These are phyloP conservation scores for Toxonevra muliebris DNA, from an alignment of 2,888 invertebrate species.

Conservation along the genomic window DNA sequence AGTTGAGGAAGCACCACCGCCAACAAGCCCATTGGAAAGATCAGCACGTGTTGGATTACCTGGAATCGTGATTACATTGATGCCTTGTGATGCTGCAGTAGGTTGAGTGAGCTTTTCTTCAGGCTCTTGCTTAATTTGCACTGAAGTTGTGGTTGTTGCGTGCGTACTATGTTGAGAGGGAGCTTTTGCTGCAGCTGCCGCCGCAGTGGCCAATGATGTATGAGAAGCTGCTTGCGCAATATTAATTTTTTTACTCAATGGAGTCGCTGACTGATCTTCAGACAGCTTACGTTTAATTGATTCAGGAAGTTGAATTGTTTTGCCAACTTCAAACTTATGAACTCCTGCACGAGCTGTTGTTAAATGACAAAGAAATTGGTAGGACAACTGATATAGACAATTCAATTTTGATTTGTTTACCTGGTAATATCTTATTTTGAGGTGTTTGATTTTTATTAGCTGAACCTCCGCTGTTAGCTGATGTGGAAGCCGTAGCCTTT, in stretches of 20 bases:
- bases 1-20: constrained; percentile 47
- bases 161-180: constrained; percentile 7
- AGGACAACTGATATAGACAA: too few species aligned
- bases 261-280: constrained; percentile 43
- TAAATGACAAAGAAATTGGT: background rate
- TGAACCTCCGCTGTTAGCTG: constrained; percentile 21
- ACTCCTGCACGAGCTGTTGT: constrained; percentile 34
- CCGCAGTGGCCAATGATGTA: constrained; percentile 21
- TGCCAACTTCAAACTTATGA: constrained; percentile 44
- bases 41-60: constrained; percentile 42
- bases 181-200: background rate
- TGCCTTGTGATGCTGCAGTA: constrained; percentile 47
- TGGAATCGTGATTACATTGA: constrained; percentile 61
- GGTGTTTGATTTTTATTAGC: constrained; percentile 15
- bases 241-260: constrained; percentile 34
- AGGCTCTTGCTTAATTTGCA: constrained; percentile 56
- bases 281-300: constrained; percentile 56
- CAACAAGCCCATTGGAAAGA: constrained; percentile 43
- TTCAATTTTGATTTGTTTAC: too few species aligned
- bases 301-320: constrained; percentile 56
- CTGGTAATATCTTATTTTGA: constrained; percentile 14
- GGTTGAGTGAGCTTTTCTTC: constrained; percentile 38
- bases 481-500: constrained; percentile 44
- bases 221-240: constrained; percentile 29
- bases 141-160: constrained; percentile 41